Evolutionary conservation across 2,888 invertebrate genomes (phyloP), one percentile per base, ranked within the genome.

Genomic region (Caenorhabditis sp.): DNA sequence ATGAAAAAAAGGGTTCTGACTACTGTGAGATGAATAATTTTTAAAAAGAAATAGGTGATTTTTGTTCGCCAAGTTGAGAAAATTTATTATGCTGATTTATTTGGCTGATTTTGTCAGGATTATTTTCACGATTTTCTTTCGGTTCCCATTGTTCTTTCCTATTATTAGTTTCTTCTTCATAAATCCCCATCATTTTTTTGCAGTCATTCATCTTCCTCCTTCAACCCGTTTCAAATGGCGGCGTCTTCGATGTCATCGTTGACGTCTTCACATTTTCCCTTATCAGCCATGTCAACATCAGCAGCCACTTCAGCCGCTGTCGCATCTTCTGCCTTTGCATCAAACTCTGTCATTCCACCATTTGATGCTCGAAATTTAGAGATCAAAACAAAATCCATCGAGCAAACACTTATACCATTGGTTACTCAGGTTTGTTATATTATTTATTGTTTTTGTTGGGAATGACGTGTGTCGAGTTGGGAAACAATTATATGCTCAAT

Each of bases 311-410:
- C 53, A 12, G 23, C 53, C 7, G 14, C 25, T 20, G 25, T 21
- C 56, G 43, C 43, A 12, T 43, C 66, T 26, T 54, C 70, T 25
- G 62, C 66, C 36, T 59, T 52, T 43, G 43, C 43, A 17, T 10
- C 43, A 5, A 43, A 43, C 14, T 72, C 68, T 20, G 66, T 64
- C 59, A 64, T 76, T 38, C 73, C 76, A 31, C 78, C 77, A 10
- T 87, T 87, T 76, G 88, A 87, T 70, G 85, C 87, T n/a, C 69
- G 87, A 38, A 88, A 87, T 80, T 85, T 93, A 89, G 93, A 94
- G 91, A 94, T 95, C 89, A 93, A 93, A 90, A 95, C 94, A 88
- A 93, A 93, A 91, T 94, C 94, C 90, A 93, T 95, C 90, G 95
- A 95, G 91, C 93, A 93, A 91, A 94, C 94, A 85, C 92, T 95